phyloP scores from a whole-genome alignment of 1,140 invertebrate species.

The Ridgeia piscesae region DNA sequence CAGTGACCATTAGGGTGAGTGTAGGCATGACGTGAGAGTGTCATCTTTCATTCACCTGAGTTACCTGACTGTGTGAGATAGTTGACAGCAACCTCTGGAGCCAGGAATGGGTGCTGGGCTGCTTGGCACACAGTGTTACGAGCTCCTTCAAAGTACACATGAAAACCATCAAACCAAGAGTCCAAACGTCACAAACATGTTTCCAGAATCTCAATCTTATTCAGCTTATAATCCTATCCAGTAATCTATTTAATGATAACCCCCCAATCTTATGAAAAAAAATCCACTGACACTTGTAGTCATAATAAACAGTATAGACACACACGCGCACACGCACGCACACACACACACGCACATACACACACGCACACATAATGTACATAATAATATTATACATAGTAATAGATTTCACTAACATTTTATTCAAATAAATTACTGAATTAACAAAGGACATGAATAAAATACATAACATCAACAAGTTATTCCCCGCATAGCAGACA shows the following conservation, averaged over 20 bases:
- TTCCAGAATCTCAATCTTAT: slow-evolving; percentile 11
- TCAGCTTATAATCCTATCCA: slow-evolving; percentile 19
- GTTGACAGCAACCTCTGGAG: slow-evolving; percentile 34
- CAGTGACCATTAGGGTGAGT: too few species aligned
- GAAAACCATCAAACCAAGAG: slow-evolving; percentile 9
- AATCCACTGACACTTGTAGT: too few species aligned
- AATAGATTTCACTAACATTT: background rate
- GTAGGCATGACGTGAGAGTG: too few species aligned
- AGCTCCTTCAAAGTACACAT: slow-evolving; percentile 33
- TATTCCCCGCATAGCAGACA: too few species aligned
- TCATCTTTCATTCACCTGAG: background rate
- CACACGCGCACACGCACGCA: too few species aligned
- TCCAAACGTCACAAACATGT: slow-evolving; percentile 9
- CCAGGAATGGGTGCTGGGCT: slow-evolving; percentile 41
- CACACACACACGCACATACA: too few species aligned
- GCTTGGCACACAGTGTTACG: slow-evolving; percentile 39
- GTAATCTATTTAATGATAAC: too few species aligned
- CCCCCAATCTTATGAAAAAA: too few species aligned
- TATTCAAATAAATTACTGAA: background rate
- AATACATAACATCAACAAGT: too few species aligned
- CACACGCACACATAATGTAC: too few species aligned
- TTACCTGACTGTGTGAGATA: background rate
- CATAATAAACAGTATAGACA: too few species aligned
- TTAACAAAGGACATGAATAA: too few species aligned
- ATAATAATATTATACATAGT: background rate